Base-by-base conservation (phyloP, 2,888 invertebrate species). In the Drosophila acutilabella region DNA sequence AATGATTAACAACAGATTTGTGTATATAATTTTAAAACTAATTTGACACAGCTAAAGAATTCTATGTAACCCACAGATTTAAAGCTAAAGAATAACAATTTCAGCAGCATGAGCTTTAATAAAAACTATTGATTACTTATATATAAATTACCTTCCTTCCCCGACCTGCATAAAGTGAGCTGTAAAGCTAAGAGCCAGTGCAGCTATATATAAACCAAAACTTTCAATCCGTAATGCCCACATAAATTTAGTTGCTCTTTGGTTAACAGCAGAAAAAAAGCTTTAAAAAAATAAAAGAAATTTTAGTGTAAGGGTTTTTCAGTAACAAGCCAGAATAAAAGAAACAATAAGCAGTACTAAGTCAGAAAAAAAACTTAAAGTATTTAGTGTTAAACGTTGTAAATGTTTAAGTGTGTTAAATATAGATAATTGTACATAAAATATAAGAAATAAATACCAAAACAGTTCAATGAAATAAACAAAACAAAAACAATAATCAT, bases 401-500 rank as follows among this genome's bases (percentile, higher is more conserved):
- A 64, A 72, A 65, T 78, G 71, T 62, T 67, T 64, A 69, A 60
- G 30, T 67, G 48, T 56, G 33, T 33, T 52, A 33, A 14, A 52
- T 26, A 47, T 53, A 51, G 20, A 18, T n/a, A 47, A 47, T 26
- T 40, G 67, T 61, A 58, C 30, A 57, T 18, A 38, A 67, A 23
- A 42, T 14, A 38, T 56, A 40, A 44, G 26, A 26, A 26, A 26
- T 23, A 23, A 23, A 23, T 23, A 23, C 6, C 16, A 26, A 26
- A 60, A 11, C 33, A 7, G 45, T 47, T 68, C 47, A 62, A 47
- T 38, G 13, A 40, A 44, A 42, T 52, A 71, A 69, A 72, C 50
- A 79, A 48, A 68, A 69, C 45, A 42, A 58, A 71, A 69, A 72
- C 52, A 79, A 50, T 71, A 69, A 51, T 74, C 80, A 80, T 82